Percentiles rank a stretch among this genome's conserved stretches.
These are phyloP conservation scores for Galemys pyrenaicus DNA, from an alignment of 2,113 vertebrate genomes.

Conservation along the genomic window DNA sequence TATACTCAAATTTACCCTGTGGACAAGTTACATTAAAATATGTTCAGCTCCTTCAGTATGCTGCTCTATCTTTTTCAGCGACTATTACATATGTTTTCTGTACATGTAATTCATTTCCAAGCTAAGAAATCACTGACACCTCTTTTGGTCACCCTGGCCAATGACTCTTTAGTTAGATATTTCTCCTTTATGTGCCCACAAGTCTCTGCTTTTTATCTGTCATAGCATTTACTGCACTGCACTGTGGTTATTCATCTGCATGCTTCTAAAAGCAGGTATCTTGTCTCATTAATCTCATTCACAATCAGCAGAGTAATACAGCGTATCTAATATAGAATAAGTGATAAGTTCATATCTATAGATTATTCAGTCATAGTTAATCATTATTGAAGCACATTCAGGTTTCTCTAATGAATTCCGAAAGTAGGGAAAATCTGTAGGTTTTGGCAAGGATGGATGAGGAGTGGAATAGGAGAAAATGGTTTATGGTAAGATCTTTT, in stretches of 20 bases:
- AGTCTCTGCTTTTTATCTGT: background rate
- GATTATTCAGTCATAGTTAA: background rate
- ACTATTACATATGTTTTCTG: background rate
- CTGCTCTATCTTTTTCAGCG: background rate
- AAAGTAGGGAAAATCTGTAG: background rate
- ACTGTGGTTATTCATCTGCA: background rate
- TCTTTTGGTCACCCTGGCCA: background rate
- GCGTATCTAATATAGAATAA: background rate
- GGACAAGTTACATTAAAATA: background rate
- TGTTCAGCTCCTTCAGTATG: background rate
- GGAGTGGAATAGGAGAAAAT: background rate
- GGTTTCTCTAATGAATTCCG: background rate
- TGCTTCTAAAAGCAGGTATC: background rate
- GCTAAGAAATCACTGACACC: background rate
- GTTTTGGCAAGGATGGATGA: background rate
- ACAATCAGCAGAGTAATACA: background rate
- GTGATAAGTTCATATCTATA: background rate
- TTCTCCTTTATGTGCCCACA: background rate
- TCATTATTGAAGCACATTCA: conserved; percentile 20
- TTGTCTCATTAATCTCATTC: background rate
- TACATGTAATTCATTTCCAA: background rate
- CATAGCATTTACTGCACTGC: background rate
- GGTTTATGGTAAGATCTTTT: background rate
- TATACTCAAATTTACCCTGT: background rate
- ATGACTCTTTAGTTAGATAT: background rate